Conservation (phyloP, 2,797 vertebrate species). For the Meda fulgida region DNA sequence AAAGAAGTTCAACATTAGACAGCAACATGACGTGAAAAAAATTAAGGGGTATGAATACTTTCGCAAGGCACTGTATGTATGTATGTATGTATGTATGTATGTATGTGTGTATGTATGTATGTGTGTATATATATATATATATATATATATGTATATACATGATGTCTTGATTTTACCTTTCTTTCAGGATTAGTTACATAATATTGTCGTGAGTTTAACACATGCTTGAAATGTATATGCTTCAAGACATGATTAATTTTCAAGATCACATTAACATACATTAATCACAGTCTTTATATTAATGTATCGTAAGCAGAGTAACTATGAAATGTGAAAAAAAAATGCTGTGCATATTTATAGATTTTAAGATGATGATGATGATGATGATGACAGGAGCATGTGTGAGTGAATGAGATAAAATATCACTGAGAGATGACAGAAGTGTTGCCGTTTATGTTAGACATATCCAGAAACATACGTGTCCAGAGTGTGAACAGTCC, state of each 20-base stretch:
- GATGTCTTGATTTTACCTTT: background rate
- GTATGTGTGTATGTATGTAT: no score
- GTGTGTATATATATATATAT: no score
- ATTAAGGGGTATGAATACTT: no score
- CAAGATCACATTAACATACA: background rate
- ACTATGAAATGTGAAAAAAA: background rate
- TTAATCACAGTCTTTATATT: background rate
- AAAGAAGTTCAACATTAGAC: no score
- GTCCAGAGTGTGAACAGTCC: background rate
- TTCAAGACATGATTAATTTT: background rate
- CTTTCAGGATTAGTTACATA: background rate
- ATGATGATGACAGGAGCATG: background rate
- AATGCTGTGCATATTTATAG: background rate
- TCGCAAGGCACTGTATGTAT: no score
- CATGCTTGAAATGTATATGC: background rate
- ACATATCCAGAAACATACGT: background rate
- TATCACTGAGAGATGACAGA: background rate
- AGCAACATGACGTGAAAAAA: no score
- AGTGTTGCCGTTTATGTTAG: background rate
- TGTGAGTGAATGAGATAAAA: background rate
- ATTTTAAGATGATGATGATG: background rate
- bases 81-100: no score
- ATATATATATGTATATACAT: no score
- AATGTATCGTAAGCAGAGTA: background rate
- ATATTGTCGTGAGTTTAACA: background rate